These are phyloP conservation scores for Ylistrum balloti DNA, from an alignment of 1,140 invertebrate genomes.

Conservation along the genomic window DNA sequence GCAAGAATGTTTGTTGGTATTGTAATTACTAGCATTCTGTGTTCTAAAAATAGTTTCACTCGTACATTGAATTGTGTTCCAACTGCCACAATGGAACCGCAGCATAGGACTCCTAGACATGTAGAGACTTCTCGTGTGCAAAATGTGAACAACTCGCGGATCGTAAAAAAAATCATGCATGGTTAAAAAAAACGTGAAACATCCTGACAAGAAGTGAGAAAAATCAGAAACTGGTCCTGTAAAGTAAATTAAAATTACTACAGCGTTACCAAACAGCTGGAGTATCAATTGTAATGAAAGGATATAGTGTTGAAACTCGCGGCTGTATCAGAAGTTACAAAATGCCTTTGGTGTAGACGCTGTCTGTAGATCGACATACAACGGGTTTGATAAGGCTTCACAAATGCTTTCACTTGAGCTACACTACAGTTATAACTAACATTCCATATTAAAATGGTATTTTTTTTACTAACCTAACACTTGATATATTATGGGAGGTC, in stretches of 20 bases:
- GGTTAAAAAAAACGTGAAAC: not conserved
- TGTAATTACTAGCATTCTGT: not conserved
- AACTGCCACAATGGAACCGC: not conserved
- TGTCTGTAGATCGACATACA: no score
- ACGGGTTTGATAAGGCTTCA: no score
- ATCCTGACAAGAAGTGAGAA: not conserved
- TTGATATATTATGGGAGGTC: no score
- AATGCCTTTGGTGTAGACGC: not conserved
- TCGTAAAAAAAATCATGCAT: not conserved
- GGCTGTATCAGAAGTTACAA: not conserved
- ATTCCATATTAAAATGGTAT: no score
- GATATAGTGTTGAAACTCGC: not conserved
- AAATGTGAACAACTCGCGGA: not conserved
- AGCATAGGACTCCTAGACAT: not conserved
- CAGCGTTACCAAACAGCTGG: not conserved
- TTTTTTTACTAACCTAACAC: no score
- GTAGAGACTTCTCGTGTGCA: not conserved
- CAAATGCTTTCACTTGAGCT: no score
- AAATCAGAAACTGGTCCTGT: not conserved
- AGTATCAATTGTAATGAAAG: not conserved
- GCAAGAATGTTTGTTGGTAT: not conserved
- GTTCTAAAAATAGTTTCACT: conserved; percentile 18
- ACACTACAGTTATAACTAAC: no score
- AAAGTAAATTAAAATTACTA: not conserved
- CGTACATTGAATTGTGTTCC: not conserved